phyloP scores from a whole-genome alignment of 2,888 invertebrate species.

The Rosalia funebris region DNA sequence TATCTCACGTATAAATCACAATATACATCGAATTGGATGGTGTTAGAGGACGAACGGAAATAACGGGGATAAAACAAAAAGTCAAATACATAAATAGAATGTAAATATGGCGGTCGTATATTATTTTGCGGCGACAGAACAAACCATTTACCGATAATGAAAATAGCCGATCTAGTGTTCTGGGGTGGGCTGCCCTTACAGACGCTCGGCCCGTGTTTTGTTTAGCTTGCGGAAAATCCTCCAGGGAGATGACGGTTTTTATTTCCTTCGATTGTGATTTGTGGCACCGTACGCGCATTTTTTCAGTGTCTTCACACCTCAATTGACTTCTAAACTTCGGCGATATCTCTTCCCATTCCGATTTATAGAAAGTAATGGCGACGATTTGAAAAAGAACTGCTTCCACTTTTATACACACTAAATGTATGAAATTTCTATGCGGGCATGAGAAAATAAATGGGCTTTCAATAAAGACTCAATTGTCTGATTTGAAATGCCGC shows the following conservation, averaged over 20 bases:
- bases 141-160: slow-evolving; percentile 57
- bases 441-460: too few species aligned
- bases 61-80: slow-evolving; percentile 17
- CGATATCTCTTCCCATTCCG: slow-evolving; percentile 29
- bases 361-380: slow-evolving; percentile 30
- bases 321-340: slow-evolving; percentile 41
- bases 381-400: slow-evolving; percentile 12
- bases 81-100: slow-evolving; percentile 28
- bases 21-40: background rate
- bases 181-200: slow-evolving; percentile 38
- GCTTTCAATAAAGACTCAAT: too few species aligned
- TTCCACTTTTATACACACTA: background rate
- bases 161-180: slow-evolving; percentile 49
- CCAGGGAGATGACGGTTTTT: slow-evolving; percentile 52
- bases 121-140: slow-evolving; percentile 53
- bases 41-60: slow-evolving; percentile 3
- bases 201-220: slow-evolving; percentile 40
- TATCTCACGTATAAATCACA: slow-evolving; percentile 15
- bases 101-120: slow-evolving; percentile 51
- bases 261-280: slow-evolving; percentile 53
- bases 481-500: too few species aligned
- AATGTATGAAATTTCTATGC: too few species aligned
- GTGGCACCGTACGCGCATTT: slow-evolving; percentile 35
- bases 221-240: slow-evolving; percentile 36
- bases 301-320: slow-evolving; percentile 34